Percentiles rank a stretch among this genome's conserved stretches.
phyloP scores from a whole-genome alignment of 2,797 vertebrate genomes.

The Crenichthys baileyi region DNA sequence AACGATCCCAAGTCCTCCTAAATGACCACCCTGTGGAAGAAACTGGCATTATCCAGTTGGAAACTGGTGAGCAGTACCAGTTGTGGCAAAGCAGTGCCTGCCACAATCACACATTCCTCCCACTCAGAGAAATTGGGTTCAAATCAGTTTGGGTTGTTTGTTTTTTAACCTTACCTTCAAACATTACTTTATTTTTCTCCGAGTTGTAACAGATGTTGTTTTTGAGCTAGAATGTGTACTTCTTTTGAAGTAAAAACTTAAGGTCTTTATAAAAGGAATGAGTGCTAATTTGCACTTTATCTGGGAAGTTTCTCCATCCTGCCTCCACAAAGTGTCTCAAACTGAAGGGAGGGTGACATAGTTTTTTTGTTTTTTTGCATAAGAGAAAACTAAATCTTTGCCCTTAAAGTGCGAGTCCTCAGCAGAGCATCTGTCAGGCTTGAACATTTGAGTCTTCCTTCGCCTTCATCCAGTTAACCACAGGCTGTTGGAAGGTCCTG shows the following conservation, averaged over 20 bases:
- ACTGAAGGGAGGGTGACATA: constrained; percentile 13
- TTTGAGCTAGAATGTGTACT: not conserved
- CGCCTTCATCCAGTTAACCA: constrained; percentile 68
- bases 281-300: constrained; percentile 17
- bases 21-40: constrained; percentile 63
- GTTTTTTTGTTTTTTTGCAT: constrained; percentile 23
- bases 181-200: constrained; percentile 42
- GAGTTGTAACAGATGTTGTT: not conserved
- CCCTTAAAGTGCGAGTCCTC: constrained; percentile 60
- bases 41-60: constrained; percentile 61
- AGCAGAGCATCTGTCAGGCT: constrained; percentile 65
- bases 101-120: constrained; percentile 70
- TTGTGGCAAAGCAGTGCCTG: constrained; percentile 53
- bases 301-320: not conserved
- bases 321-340: constrained; percentile 17
- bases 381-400: constrained; percentile 41
- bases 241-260: not conserved
- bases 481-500: constrained; percentile 75
- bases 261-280: constrained; percentile 18
- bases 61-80: constrained; percentile 52
- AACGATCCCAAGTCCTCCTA: constrained; percentile 53
- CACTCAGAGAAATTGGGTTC: constrained; percentile 56
- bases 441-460: constrained; percentile 60
- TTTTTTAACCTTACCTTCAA: constrained; percentile 33
- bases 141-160: constrained; percentile 46